phyloP scores from a whole-genome alignment of 2,113 vertebrate species.

The Peromyscus leucopus region DNA sequence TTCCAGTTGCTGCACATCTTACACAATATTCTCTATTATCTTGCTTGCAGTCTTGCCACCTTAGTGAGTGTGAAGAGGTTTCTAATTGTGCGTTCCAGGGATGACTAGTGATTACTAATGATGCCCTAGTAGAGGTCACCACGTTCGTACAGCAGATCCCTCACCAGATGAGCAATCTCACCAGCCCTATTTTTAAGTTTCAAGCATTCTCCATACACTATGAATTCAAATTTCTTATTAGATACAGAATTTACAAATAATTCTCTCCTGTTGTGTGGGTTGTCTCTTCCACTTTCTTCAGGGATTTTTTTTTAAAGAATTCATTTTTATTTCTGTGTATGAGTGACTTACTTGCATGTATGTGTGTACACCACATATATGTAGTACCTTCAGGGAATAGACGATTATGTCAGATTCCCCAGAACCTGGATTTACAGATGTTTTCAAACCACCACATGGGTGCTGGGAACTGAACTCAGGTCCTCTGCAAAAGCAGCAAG shows the following conservation, averaged over 20 bases:
- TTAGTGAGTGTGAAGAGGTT: not conserved
- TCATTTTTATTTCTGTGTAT: not conserved
- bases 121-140: not conserved
- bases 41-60: not conserved
- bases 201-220: not conserved
- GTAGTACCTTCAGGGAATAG: not conserved
- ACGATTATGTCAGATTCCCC: not conserved
- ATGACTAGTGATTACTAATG: not conserved
- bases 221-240: conserved; percentile 16
- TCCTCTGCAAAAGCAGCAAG: not conserved
- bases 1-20: not conserved
- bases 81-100: not conserved
- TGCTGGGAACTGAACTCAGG: not conserved
- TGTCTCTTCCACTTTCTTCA: conserved; percentile 9
- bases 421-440: not conserved
- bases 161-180: not conserved
- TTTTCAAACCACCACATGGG: not conserved
- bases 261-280: not conserved
- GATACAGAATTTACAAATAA: conserved; percentile 8
- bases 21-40: not conserved
- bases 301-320: not conserved
- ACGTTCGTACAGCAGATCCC: not conserved
- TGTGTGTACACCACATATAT: not conserved
- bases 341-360: not conserved
- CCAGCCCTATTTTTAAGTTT: conserved; percentile 9